These are phyloP conservation scores for Drosophila nigromelanica DNA, from an alignment of 1,140 invertebrate genomes.

Conservation along the genomic window DNA sequence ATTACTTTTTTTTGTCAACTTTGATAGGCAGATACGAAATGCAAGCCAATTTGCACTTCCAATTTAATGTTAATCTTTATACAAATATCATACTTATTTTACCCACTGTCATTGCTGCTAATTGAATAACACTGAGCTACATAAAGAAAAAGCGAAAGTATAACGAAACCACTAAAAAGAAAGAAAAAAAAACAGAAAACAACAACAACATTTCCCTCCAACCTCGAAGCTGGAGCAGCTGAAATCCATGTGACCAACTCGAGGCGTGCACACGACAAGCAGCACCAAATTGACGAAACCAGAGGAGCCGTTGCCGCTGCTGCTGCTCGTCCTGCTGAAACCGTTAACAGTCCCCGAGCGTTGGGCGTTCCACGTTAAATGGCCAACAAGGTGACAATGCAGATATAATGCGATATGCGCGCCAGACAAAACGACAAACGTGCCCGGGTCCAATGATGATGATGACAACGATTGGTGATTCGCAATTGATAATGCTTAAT, in stretches of 20 bases:
- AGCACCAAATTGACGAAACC: background rate
- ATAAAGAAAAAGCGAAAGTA: slow-evolving; percentile 22
- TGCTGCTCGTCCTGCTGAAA: background rate
- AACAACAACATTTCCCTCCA: slow-evolving; percentile 16
- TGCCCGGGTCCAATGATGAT: slow-evolving; percentile 34
- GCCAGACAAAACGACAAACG: slow-evolving; percentile 59
- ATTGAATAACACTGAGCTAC: slow-evolving; percentile 50
- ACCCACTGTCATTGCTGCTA: slow-evolving; percentile 41
- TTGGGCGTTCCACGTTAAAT: slow-evolving; percentile 62
- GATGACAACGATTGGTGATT: slow-evolving; percentile 51
- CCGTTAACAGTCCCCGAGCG: background rate
- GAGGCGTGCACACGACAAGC: slow-evolving; percentile 27
- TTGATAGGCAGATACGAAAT: background rate
- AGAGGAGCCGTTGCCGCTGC: slow-evolving; percentile 33
- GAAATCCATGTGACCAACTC: slow-evolving; percentile 27
- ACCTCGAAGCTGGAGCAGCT: slow-evolving; percentile 1
- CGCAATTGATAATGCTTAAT: slow-evolving; percentile 73
- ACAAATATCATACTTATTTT: background rate
- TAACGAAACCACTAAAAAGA: slow-evolving; percentile 34
- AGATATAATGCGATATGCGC: slow-evolving; percentile 74
- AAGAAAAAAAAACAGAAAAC: slow-evolving; percentile 15
- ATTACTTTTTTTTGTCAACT: background rate
- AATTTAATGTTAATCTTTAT: background rate
- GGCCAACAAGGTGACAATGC: slow-evolving; percentile 79
- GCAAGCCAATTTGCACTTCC: background rate